Evolutionary conservation across 2,888 invertebrate genomes (phyloP).

Genomic region (Orchestes rusci): DNA sequence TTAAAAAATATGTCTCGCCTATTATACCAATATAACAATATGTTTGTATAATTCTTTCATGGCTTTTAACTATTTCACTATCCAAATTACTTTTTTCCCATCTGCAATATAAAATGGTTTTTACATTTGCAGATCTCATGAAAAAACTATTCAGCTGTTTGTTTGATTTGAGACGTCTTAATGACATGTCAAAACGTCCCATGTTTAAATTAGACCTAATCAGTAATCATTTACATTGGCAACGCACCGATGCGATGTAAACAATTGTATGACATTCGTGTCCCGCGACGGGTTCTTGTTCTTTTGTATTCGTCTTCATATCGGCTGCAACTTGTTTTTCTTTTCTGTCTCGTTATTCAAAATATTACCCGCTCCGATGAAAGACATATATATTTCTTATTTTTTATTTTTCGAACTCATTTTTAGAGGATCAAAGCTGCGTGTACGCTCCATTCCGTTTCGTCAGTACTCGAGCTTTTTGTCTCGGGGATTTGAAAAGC

Average conservation of each 20-base stretch:
- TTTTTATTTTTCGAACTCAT: slow-evolving; percentile 20
- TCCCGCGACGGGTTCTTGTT: slow-evolving; percentile 21
- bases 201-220: slow-evolving; percentile 19
- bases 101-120: no score
- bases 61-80: no score
- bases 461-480: slow-evolving; percentile 18
- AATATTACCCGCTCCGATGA: slow-evolving; percentile 22
- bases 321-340: slow-evolving; percentile 19
- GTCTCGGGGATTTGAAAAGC: slow-evolving; percentile 12
- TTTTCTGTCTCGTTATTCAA: slow-evolving; percentile 24
- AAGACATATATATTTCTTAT: slow-evolving; percentile 22
- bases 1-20: no score
- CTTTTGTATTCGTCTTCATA: slow-evolving; percentile 25
- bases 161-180: no score
- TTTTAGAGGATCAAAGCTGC: slow-evolving; percentile 21
- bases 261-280: slow-evolving; percentile 24
- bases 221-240: slow-evolving; percentile 22
- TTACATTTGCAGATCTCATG: no score
- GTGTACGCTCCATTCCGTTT: slow-evolving; percentile 17
- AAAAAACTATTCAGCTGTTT: no score
- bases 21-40: no score
- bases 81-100: no score
- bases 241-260: slow-evolving; percentile 18
- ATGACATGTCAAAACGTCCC: slow-evolving; percentile 17
- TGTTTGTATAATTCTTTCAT: no score